Base-by-base conservation (phyloP, 2,888 invertebrate genomes). In the Tetranychus piercei region DNA sequence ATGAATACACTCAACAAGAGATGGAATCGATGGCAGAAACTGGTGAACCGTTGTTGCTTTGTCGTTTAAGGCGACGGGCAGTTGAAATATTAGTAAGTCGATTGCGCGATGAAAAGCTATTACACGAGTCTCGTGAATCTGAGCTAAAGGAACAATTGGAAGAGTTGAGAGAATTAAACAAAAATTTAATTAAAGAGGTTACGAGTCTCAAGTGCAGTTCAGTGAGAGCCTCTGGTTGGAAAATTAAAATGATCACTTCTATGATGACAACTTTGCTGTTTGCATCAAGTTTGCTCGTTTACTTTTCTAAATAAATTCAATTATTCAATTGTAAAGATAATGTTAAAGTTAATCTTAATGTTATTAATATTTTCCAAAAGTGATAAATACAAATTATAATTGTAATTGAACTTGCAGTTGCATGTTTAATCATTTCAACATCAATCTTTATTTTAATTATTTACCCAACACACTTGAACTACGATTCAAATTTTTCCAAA, bases 81-180 rank as follows among this genome's bases (percentile, higher is more conserved):
- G 73, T 73, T 20, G 69, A 73, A 73, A 73, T 73, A n/a, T 44
- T 73, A 67, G 34, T 73, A 8, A 45, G 22, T 67, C 18, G 75
- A 66, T 44, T 75, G 44, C 34, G 75, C 45, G 55, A 66, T n/a
- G 76, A 76, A 43, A 55, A 71, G 43, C 11, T 34, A 18, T 6
- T 34, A 15, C 67, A 71, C 9, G 44, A 76, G 44, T 43, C 44
- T 64, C n/a, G 66, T 44, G 76, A 76, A 74, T 34, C 44, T 18
- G 76, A 76, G 44, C 43, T 76, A 15, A 44, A 72, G 9, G n/a
- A 45, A 4, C 44, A 76, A 55, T 20, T 76, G 15, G 73, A 73
- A 20, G 15, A n/a, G 6, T 67, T 75, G 44, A n/a, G 18, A 44
- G 45, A 20, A 72, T n/a, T 43, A 69, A 69, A 69, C 20, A 11